phyloP scores from a whole-genome alignment of 2,888 invertebrate species.

The Trissolcus japonicus region DNA sequence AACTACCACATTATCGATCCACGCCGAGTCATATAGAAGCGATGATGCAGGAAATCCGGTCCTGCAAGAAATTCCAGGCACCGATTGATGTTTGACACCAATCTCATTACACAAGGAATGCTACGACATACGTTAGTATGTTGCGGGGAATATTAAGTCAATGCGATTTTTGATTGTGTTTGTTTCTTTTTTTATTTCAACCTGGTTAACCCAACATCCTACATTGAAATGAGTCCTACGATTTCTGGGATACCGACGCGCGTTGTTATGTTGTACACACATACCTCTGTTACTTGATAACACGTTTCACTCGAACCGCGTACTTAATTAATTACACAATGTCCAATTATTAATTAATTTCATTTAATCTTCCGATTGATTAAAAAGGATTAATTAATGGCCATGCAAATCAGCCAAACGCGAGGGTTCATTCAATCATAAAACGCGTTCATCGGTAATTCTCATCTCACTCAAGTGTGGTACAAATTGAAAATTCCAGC shows the following conservation, averaged over 20 bases:
- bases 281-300: not conserved
- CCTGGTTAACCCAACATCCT: slow-evolving; percentile 15
- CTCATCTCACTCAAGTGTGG: no score
- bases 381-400: not conserved
- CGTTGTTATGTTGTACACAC: not conserved
- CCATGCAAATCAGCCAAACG: not conserved
- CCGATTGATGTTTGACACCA: slow-evolving; percentile 58
- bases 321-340: slow-evolving; percentile 14
- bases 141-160: slow-evolving; percentile 44
- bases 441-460: no score
- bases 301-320: not conserved
- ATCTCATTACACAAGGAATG: slow-evolving; percentile 57
- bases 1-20: slow-evolving; percentile 73
- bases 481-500: no score
- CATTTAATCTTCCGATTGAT: slow-evolving; percentile 22
- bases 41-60: slow-evolving; percentile 66
- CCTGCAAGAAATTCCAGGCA: slow-evolving; percentile 60
- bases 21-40: slow-evolving; percentile 56
- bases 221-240: slow-evolving; percentile 35
- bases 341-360: slow-evolving; percentile 30
- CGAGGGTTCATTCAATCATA: no score
- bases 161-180: slow-evolving; percentile 8
- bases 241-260: slow-evolving; percentile 29
- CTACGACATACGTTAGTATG: slow-evolving; percentile 39
- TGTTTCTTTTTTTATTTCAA: not conserved